These are phyloP conservation scores for Anisognathus igniventris DNA, from an alignment of 2,797 vertebrate genomes.

Conservation along the genomic window DNA sequence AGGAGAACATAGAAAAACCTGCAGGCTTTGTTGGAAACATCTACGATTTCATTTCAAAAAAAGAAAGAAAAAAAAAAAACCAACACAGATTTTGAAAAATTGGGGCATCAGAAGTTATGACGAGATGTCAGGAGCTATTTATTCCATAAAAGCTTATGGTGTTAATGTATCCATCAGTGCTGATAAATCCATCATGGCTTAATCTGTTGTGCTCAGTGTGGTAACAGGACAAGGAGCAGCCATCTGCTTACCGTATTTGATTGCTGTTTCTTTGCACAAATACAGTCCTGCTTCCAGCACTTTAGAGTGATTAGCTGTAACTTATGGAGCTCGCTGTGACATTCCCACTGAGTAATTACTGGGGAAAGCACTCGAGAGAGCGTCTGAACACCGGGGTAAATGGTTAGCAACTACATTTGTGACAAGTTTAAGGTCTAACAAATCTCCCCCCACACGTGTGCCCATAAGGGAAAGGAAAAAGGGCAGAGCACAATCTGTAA, in stretches of 20 bases:
- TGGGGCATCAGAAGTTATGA: conserved; percentile 29
- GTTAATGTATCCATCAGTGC: conserved; percentile 52
- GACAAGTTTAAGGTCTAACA: conserved; percentile 46
- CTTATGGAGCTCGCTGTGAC: conserved; percentile 40
- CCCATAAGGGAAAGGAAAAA: conserved; percentile 8
- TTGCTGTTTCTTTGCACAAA: conserved; percentile 68
- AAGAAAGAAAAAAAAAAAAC: neutral
- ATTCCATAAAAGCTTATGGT: conserved; percentile 48
- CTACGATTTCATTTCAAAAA: neutral
- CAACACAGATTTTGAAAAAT: neutral
- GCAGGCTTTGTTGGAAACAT: neutral
- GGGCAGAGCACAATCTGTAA: neutral
- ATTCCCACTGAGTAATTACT: conserved; percentile 61
- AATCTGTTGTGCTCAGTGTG: conserved; percentile 56
- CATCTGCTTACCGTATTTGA: conserved; percentile 75
- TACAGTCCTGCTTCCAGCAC: conserved; percentile 59
- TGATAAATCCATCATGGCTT: conserved; percentile 65
- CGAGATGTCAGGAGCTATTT: conserved; percentile 54
- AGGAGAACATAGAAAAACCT: neutral
- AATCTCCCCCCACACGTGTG: neutral
- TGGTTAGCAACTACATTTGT: conserved; percentile 39
- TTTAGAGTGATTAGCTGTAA: conserved; percentile 68
- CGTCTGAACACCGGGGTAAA: conserved; percentile 34
- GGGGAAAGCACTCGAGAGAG: conserved; percentile 24
- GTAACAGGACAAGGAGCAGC: conserved; percentile 56